These are phyloP conservation scores for Steinernema hermaphroditum DNA, from an alignment of 2,888 invertebrate genomes.

Conservation along the genomic window DNA sequence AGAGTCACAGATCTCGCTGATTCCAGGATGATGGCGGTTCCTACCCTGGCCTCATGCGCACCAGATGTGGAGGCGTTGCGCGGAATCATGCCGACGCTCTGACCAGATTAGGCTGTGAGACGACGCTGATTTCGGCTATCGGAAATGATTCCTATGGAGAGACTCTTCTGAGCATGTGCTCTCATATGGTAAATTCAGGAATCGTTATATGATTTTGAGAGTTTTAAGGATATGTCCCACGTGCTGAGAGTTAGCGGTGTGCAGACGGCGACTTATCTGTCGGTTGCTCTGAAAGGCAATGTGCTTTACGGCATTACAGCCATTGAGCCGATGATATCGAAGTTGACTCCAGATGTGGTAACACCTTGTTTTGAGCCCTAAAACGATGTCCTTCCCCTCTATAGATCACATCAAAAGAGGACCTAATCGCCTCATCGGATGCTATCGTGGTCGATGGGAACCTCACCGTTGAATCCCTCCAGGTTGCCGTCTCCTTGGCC, in stretches of 20 bases:
- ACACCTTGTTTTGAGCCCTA: not conserved
- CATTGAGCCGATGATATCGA: slow-evolving; percentile 45
- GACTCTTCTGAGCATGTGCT: slow-evolving; percentile 12
- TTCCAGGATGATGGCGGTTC: slow-evolving; percentile 80
- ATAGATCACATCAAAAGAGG: slow-evolving; percentile 73
- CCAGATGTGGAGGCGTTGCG: slow-evolving; percentile 84
- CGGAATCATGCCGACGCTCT: slow-evolving; percentile 88
- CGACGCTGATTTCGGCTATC: slow-evolving; percentile 76
- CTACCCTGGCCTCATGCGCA: slow-evolving; percentile 74
- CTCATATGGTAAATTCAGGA: slow-evolving; percentile 12
- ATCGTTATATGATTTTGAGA: not conserved
- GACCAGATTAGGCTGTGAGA: slow-evolving; percentile 66
- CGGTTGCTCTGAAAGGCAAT: slow-evolving; percentile 53
- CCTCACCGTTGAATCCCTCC: slow-evolving; percentile 75
- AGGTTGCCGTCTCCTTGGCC: slow-evolving; percentile 46
- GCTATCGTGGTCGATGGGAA: slow-evolving; percentile 85
- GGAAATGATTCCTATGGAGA: slow-evolving; percentile 73
- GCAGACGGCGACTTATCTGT: slow-evolving; percentile 53
- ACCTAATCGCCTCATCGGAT: slow-evolving; percentile 74
- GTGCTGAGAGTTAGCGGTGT: not conserved
- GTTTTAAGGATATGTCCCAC: slow-evolving; percentile 30
- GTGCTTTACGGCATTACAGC: slow-evolving; percentile 51
- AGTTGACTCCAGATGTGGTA: slow-evolving; percentile 49
- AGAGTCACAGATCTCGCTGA: too few relatives aligned
- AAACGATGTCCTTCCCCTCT: not conserved